Conservation (phyloP, 2,113 vertebrate species). For the Tetrao urogallus region DNA sequence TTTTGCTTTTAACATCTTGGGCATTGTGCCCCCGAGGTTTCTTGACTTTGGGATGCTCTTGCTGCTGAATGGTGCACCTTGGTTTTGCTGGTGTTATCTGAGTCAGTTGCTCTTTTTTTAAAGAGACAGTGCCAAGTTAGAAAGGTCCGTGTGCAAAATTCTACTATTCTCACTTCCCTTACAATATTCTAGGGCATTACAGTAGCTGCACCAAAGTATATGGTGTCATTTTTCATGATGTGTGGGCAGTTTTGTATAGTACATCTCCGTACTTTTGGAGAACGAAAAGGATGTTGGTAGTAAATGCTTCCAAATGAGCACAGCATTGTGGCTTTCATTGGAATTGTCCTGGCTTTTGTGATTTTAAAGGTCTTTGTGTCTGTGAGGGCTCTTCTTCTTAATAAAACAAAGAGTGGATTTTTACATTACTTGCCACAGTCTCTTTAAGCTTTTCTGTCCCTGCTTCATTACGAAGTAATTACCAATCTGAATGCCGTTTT, state of each 20-base stretch:
- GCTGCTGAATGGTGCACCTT: too few species aligned
- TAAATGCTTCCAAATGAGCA: neutral
- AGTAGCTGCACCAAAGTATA: neutral
- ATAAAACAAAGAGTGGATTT: neutral
- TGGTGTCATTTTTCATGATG: neutral
- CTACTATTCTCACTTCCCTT: neutral
- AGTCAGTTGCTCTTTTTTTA: too few species aligned
- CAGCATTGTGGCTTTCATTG: neutral
- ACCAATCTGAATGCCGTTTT: slow-evolving; percentile 79
- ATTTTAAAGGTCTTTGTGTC: neutral
- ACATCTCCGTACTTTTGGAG: neutral
- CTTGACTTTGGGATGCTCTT: too few species aligned
- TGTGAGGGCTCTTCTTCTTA: neutral
- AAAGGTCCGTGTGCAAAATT: neutral
- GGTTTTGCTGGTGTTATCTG: too few species aligned
- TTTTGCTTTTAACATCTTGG: too few species aligned
- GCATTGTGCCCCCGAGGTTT: too few species aligned
- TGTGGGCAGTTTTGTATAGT: neutral
- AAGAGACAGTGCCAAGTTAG: slow-evolving; percentile 33
- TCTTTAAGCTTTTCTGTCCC: slow-evolving; percentile 62
- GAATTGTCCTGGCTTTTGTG: neutral
- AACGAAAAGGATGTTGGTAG: neutral
- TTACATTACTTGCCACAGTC: slow-evolving; percentile 16
- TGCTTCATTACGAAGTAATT: slow-evolving; percentile 51
- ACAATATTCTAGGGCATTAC: neutral